Conservation (phyloP, 92 coral and sea anemone genomes). For the Plumapathes pennacea region DNA sequence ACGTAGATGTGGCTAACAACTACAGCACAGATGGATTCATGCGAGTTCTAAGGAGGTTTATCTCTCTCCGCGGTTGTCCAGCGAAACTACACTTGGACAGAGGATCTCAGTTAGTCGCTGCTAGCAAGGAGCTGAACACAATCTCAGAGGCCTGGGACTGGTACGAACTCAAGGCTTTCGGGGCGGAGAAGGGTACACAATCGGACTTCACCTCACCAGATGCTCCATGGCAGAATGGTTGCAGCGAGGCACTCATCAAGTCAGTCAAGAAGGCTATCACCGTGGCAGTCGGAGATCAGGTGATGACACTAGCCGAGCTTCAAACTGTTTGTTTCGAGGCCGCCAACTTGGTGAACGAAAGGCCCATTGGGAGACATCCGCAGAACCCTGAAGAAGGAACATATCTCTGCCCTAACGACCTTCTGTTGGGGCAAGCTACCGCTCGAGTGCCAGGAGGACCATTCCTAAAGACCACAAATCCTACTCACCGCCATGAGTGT, state of each 20-base stretch:
- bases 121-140: constrained; percentile 28
- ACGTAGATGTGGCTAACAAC: constrained; percentile 41
- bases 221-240: constrained; percentile 52
- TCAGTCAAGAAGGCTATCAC: constrained; percentile 31
- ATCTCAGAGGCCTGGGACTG: constrained; percentile 15
- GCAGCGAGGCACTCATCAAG: constrained; percentile 38
- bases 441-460: constrained; percentile 48
- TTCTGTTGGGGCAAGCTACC: constrained; percentile 27
- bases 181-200: constrained; percentile 11
- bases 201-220: constrained; percentile 30
- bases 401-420: constrained; percentile 36
- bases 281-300: constrained; percentile 25
- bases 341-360: constrained; percentile 32
- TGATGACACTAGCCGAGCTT: constrained; percentile 23
- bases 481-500: constrained; percentile 17
- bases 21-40: constrained; percentile 51
- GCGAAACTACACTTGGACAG: constrained; percentile 28
- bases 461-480: constrained; percentile 20
- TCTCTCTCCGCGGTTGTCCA: constrained; percentile 40
- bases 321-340: constrained; percentile 39
- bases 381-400: constrained; percentile 27
- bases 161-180: constrained; percentile 3
- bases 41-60: constrained; percentile 56
- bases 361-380: constrained; percentile 30
- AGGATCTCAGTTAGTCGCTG: constrained; percentile 45